Percentiles rank a stretch among this genome's conserved stretches.
Evolutionary conservation across 2,888 invertebrate genomes (phyloP).

Genomic region (Drosophila silvestris): DNA sequence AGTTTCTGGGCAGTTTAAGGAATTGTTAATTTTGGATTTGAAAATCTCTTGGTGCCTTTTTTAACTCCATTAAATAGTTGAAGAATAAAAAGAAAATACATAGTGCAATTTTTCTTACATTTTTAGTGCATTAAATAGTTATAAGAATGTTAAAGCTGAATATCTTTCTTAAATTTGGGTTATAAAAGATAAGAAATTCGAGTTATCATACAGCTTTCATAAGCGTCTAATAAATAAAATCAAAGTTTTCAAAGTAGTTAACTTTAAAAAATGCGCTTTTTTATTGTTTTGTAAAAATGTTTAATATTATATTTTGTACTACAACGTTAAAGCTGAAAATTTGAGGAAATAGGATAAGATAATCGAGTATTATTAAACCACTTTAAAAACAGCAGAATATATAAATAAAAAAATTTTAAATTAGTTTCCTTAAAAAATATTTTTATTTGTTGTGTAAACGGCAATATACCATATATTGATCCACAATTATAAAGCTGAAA

Average conservation of each 20-base stretch:
- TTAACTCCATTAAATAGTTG: background rate
- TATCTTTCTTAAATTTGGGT: background rate
- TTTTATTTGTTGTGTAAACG: background rate
- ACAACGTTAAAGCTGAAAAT: background rate
- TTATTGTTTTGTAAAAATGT: too few species aligned
- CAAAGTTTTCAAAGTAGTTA: too few species aligned
- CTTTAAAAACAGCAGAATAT: background rate
- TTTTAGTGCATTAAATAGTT: background rate
- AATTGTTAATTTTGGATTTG: background rate
- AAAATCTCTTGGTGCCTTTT: background rate
- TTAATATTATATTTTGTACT: background rate
- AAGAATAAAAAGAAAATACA: background rate
- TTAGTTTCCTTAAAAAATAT: background rate
- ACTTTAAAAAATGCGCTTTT: too few species aligned
- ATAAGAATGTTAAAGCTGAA: background rate
- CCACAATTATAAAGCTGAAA: background rate
- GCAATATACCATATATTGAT: background rate
- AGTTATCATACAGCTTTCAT: background rate
- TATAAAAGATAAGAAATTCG: background rate
- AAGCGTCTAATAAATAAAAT: background rate
- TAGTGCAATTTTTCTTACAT: background rate
- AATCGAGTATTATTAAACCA: background rate
- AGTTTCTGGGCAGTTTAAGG: background rate
- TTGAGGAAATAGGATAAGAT: background rate
- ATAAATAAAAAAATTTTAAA: background rate